Percentiles rank a stretch among this genome's conserved stretches.
These are phyloP conservation scores for Hippopotamus amphibius DNA, from an alignment of 2,113 vertebrate species.

Conservation along the genomic window DNA sequence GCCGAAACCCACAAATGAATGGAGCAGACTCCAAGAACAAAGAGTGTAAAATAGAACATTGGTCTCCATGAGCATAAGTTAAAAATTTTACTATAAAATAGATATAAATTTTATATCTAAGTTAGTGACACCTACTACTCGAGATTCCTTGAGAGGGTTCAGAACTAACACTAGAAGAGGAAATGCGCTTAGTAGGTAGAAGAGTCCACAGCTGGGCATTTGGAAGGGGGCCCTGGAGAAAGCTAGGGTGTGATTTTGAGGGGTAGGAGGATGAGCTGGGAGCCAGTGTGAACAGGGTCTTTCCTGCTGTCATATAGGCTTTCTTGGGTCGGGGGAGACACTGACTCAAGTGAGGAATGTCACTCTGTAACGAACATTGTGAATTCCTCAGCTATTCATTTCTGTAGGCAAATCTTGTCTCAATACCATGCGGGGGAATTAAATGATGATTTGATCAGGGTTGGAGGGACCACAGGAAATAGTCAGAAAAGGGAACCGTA, in stretches of 20 bases:
- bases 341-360: background rate
- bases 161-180: background rate
- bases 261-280: background rate
- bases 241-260: background rate
- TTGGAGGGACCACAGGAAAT: background rate
- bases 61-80: background rate
- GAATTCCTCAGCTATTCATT: background rate
- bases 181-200: background rate
- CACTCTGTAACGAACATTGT: background rate
- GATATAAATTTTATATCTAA: too few relatives aligned
- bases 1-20: background rate
- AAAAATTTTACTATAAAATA: background rate
- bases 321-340: background rate
- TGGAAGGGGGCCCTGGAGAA: background rate
- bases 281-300: background rate
- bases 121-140: background rate
- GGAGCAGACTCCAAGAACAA: background rate
- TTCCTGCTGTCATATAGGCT: background rate
- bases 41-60: background rate
- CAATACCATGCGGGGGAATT: background rate
- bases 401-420: background rate
- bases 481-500: background rate
- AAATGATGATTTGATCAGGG: background rate
- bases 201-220: background rate
- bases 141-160: background rate